Evolutionary conservation across 2,888 invertebrate genomes (phyloP).

Genomic region (Scaptomyza cyrtandrae): DNA sequence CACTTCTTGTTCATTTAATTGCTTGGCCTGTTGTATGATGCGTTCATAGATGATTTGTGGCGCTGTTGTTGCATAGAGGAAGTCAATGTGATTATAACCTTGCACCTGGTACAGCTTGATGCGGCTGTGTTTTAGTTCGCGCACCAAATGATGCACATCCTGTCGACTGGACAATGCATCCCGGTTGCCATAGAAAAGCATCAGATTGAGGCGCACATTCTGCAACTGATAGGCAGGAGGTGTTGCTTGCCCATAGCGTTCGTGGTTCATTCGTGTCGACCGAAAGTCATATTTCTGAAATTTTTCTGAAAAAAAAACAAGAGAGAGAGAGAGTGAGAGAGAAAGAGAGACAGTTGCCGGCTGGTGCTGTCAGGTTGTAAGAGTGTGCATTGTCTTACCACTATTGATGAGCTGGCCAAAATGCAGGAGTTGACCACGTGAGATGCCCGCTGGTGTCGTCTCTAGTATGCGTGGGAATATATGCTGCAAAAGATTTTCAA

Average conservation of each 20-base stretch:
- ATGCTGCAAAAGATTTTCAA: conserved; percentile 52
- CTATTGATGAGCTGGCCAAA: conserved; percentile 82
- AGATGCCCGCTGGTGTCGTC: conserved; percentile 82
- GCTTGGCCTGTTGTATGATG: conserved; percentile 71
- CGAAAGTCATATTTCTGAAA: conserved; percentile 81
- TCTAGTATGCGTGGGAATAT: conserved; percentile 80
- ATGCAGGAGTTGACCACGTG: conserved; percentile 81
- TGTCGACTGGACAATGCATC: conserved; percentile 65
- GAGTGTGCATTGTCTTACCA: conserved; percentile 64
- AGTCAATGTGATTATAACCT: conserved; percentile 82
- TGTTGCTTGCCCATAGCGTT: conserved; percentile 71
- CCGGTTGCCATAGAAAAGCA: conserved; percentile 79
- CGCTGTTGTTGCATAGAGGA: conserved; percentile 77
- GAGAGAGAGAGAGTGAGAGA: background rate
- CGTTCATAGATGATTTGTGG: conserved; percentile 72
- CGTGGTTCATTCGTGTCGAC: conserved; percentile 70
- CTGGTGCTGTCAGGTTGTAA: background rate
- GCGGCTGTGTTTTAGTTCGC: conserved; percentile 68
- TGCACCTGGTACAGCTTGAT: conserved; percentile 73
- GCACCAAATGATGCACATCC: conserved; percentile 73
- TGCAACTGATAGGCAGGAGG: conserved; percentile 79
- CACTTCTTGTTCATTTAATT: conserved; percentile 23
- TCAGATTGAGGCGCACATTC: conserved; percentile 79
- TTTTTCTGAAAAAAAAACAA: conserved; percentile 63
- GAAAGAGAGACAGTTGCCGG: background rate